Evolutionary conservation across 2,113 vertebrate species (phyloP), one percentile per base, ranked within the genome.

Genomic region (Ophiodon elongatus): DNA sequence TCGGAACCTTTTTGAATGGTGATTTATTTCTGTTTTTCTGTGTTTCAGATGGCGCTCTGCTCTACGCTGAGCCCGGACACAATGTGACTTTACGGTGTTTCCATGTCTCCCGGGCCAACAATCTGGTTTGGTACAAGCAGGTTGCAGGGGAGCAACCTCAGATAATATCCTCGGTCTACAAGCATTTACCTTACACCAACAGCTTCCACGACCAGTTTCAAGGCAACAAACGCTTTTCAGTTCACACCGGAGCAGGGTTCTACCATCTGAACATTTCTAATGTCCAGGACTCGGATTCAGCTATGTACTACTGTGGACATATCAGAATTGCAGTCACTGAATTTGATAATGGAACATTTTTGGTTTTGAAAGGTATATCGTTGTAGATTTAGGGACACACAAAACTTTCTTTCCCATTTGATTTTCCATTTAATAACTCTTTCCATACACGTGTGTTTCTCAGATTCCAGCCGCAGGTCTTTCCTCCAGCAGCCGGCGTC

Each of bases 91-190:
- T 93, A 2, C 57, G 35, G 1, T 92, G 93, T 60, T 43, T 68
- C 79, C 75, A 83, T 43, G 10, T 15, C 14, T 14, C 47, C 19
- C 5, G 4, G 1, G 35, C 27, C 17, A 76, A 17, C 25, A 6
- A 90, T 23, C 56, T 90, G 41, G 76, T 8, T 21, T 93, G 91
- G 91, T 93, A 91, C 79, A 90, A 89, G 79, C 91, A 94, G 82
- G 69, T 72, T 3, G 63, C 66, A 25, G 84, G 84, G 23, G 65
- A 85, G 15, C 60, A 52, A 1, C 89, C 82, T 17, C 68, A 57
- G 7, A 64, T 92, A 0, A 25, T 92, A n/a, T 79, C 72, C 25
- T 78, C 71, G 11, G 54, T 83, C 47, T 91, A 93, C 79, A 81
- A 57, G 43, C 39, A n/a, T 64, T 29, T 1, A 19, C 8, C 8